A percentile compares a stretch with the other conserved stretches of the same genome.
phyloP scores from a whole-genome alignment of 1,140 invertebrate genomes.

The Macrobrachium nipponense region DNA sequence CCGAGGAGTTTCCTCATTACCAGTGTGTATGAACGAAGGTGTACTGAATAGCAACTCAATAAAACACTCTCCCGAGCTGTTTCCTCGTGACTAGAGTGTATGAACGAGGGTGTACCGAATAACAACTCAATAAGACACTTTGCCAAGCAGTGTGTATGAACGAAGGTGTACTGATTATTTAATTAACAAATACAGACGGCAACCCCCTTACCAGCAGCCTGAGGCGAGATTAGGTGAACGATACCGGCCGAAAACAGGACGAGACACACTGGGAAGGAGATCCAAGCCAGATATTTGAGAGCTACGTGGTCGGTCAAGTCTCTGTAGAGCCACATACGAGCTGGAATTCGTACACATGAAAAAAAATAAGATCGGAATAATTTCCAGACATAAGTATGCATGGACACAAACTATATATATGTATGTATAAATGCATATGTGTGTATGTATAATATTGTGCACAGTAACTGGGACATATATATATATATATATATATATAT shows the following conservation, averaged over 20 bases:
- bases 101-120: not conserved
- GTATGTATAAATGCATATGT: not conserved
- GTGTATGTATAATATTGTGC: too few species aligned
- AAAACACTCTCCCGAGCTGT: too few species aligned
- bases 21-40: too few species aligned
- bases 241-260: constrained; percentile 95
- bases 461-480: too few species aligned
- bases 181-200: not conserved
- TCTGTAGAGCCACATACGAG: constrained; percentile 87
- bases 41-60: too few species aligned
- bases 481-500: too few species aligned
- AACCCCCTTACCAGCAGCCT: constrained; percentile 83
- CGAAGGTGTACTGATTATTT: not conserved
- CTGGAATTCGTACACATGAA: not conserved
- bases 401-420: not conserved
- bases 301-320: constrained; percentile 84
- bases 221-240: constrained; percentile 92
- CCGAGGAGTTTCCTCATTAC: too few species aligned
- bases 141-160: too few species aligned
- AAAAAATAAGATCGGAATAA: not conserved
- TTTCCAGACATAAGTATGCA: too few species aligned
- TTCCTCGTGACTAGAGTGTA: too few species aligned
- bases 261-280: constrained; percentile 86
- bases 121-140: too few species aligned
- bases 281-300: constrained; percentile 90